phyloP scores from a whole-genome alignment of 1,140 invertebrate species.

The Dufourea novaeangliae region DNA sequence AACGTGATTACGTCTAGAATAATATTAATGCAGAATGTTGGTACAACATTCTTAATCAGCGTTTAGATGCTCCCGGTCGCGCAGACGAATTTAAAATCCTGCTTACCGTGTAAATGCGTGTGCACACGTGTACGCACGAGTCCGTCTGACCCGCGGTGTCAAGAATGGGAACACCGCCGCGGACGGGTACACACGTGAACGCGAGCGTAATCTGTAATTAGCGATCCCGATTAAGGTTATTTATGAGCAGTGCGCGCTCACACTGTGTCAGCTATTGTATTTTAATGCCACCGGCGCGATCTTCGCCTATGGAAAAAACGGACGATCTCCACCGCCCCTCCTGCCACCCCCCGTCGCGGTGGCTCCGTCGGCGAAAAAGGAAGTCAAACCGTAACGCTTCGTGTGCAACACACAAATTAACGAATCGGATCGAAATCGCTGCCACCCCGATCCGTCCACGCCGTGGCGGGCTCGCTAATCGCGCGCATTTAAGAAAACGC shows the following conservation, averaged over 20 bases:
- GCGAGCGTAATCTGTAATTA: conserved; percentile 80
- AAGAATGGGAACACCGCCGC: conserved; percentile 76
- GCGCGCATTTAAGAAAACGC: conserved; percentile 35
- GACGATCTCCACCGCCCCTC: conserved; percentile 27
- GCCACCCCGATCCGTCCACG: background rate
- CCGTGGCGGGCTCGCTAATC: conserved; percentile 14
- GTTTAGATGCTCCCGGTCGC: background rate
- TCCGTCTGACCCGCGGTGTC: conserved; percentile 66
- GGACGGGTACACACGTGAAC: conserved; percentile 67
- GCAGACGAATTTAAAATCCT: background rate
- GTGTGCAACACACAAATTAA: conserved; percentile 67
- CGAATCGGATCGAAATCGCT: conserved; percentile 62
- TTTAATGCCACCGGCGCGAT: conserved; percentile 77
- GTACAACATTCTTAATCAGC: background rate
- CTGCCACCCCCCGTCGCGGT: background rate
- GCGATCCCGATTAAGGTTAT: conserved; percentile 81
- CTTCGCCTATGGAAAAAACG: conserved; percentile 59
- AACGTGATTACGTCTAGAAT: background rate
- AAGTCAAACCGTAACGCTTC: conserved; percentile 66
- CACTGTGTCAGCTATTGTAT: conserved; percentile 81
- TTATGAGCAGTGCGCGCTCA: conserved; percentile 77
- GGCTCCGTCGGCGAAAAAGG: conserved; percentile 59
- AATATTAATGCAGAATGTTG: conserved; percentile 55
- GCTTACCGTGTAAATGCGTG: conserved; percentile 1
- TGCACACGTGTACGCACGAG: conserved; percentile 48